A percentile compares a stretch with the other conserved stretches of the same genome.
Evolutionary conservation across 2,888 invertebrate genomes (phyloP).

Genomic region (Pteria penguin): DNA sequence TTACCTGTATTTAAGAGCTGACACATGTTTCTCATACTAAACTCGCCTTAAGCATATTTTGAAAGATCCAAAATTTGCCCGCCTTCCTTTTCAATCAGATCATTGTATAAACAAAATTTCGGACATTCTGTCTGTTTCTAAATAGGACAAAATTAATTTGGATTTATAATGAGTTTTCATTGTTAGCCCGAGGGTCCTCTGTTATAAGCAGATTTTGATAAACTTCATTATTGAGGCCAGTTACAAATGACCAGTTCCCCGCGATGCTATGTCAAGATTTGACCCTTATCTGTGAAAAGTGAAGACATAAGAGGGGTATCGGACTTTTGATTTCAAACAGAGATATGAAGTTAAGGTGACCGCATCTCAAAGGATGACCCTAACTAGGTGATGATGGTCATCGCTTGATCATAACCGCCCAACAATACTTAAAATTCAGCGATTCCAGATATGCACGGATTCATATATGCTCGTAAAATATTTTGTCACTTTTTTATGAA

Average conservation of each 20-base stretch:
- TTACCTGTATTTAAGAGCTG: not conserved
- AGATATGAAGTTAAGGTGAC: too few relatives aligned
- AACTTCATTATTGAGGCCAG: conserved; percentile 17
- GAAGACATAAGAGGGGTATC: too few relatives aligned
- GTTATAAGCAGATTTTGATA: conserved; percentile 16
- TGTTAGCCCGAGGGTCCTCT: conserved; percentile 20
- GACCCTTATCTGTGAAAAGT: conserved; percentile 20
- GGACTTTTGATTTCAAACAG: too few relatives aligned
- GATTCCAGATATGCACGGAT: too few relatives aligned
- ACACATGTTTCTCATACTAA: not conserved
- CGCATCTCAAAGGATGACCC: too few relatives aligned
- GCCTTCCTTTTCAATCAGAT: not conserved
- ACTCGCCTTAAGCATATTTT: not conserved
- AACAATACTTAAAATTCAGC: too few relatives aligned
- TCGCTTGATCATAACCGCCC: too few relatives aligned
- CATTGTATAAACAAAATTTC: conserved; percentile 1
- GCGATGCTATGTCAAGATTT: conserved; percentile 17
- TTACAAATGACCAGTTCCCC: conserved; percentile 15
- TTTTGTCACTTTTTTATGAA: too few relatives aligned
- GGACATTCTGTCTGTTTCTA: conserved; percentile 7
- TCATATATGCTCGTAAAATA: too few relatives aligned
- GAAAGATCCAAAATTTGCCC: not conserved
- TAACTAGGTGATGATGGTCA: too few relatives aligned
- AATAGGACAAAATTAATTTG: conserved; percentile 7
- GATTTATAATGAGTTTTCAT: not conserved